Base-by-base conservation (phyloP, 2,797 vertebrate genomes). In the Gorsachius magnificus region DNA sequence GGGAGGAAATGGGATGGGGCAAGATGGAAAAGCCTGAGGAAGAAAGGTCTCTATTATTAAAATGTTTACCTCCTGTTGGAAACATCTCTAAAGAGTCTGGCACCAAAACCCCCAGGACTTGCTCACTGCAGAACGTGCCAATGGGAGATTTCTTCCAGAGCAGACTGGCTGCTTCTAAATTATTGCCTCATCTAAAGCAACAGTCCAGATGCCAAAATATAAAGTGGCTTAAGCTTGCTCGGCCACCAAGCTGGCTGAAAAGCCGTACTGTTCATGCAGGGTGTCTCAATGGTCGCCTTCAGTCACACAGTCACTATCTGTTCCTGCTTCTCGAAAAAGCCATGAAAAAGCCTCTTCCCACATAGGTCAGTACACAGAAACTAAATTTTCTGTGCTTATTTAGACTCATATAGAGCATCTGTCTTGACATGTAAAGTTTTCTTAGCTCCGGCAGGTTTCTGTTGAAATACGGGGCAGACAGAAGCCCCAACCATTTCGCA, bases 121-220 rank as follows among this genome's bases (percentile, higher is more conserved):
- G 33, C 64, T 93, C 38, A 24, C 64, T 78, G 48, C 29, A 87
- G 53, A 87, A 85, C 0, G 4, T 53, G 94, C 71, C 88, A 92
- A 92, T 85, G 35, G 24, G 58, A 96, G 36, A 58, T 88, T 95
- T 94, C 80, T 89, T 91, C 79, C 94, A 95, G 61, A 89, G 80
- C 60, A 87, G 45, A 80, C 82, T 63, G 53, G 46, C 50, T 92
- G 54, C 83, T 93, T 91, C 70, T 63, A 41, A 96, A 71, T 87
- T 93, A 87, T 64, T 91, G 57, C 86, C 78, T 96, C 72, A 93
- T 50, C 68, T 87, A 91, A 13, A 90, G 35, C 70, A 93, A 74
- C 76, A 87, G 63, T 51, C 38, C 38, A 71, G 50, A 87, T 46
- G 77, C 71, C 93, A 93, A 95, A 92, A 87, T 33, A 74, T 1